Conservation (phyloP, 1,140 invertebrate genomes). For the Glossosoma conforme region DNA sequence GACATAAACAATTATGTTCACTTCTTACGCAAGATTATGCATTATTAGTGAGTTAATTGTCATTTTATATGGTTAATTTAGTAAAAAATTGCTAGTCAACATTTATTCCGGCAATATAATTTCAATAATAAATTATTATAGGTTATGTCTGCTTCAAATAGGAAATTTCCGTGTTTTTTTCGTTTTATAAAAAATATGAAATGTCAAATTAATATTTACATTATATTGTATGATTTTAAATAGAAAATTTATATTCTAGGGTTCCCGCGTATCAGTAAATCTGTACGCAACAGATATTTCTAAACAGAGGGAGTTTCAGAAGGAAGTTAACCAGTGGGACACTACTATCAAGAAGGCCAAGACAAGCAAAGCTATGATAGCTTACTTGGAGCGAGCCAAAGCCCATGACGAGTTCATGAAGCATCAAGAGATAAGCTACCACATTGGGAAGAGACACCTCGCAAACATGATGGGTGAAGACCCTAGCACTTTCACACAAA, state of each 20-base stretch:
- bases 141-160: too few relatives aligned
- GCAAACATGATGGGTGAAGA: slow-evolving; percentile 98
- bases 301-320: slow-evolving; percentile 19
- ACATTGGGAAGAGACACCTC: slow-evolving; percentile 89
- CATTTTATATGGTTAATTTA: too few relatives aligned
- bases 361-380: slow-evolving; percentile 81
- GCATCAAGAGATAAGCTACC: slow-evolving; percentile 74
- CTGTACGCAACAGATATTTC: slow-evolving; percentile 12
- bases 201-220: too few relatives aligned
- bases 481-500: slow-evolving; percentile 79
- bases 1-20: too few relatives aligned
- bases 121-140: too few relatives aligned
- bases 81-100: too few relatives aligned
- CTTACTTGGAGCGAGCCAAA: slow-evolving; percentile 76
- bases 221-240: too few relatives aligned
- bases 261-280: not conserved
- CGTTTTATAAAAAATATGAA: too few relatives aligned
- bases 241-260: slow-evolving; percentile 2
- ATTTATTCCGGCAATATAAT: too few relatives aligned
- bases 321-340: slow-evolving; percentile 19
- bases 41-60: too few relatives aligned
- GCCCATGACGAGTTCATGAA: slow-evolving; percentile 83
- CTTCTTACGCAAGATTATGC: too few relatives aligned
- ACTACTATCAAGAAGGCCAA: slow-evolving; percentile 50
- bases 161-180: too few relatives aligned